Evolutionary conservation across 2,797 vertebrate genomes (phyloP), one percentile per base, ranked within the genome.

Genomic region (Phataginus tetradactyla): DNA sequence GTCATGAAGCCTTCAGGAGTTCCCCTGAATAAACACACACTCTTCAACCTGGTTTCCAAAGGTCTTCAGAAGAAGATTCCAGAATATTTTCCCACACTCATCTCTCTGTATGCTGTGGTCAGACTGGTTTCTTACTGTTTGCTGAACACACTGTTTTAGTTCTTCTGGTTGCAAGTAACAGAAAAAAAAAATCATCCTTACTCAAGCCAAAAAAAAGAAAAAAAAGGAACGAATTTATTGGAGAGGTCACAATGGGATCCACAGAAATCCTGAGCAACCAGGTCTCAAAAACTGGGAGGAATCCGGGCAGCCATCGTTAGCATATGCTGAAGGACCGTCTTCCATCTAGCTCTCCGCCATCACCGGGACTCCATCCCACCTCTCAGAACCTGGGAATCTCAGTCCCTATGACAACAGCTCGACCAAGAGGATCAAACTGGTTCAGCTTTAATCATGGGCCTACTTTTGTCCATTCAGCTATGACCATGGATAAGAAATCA

Each of bases 351-450:
- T 37, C 34, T 39, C 21, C 72, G 72, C 32, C 49, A 34, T 20
- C 4, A 7, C 4, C 8, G 3, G 39, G 27, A 59, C 14, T 59
- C n/a, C 5, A 5, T n/a, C 11, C 27, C 37, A 10, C 1, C 13
- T 9, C 9, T 34, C 20, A 42, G 37, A n/a, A 3, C 61, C 59
- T 51, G 68, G 37, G 32, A 39, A 59, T 32, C 49, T 66, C 57
- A 49, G 55, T 3, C 39, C 66, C 18, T 37, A 20, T 17, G 25
- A 39, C 25, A 57, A 32, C 61, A 51, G 53, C 59, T 83, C n/a
- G 34, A 21, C 3, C 53, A 25, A 53, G 5, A 49, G 59, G 61
- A 49, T n/a, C 9, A 55, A 66, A 53, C 8, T 17, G 12, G 1
- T 32, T 11, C 39, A 32, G 20, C 42, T 71, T 49, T 18, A 37